Percentiles rank a stretch among this genome's conserved stretches.
These are phyloP conservation scores for Chelmon rostratus DNA, from an alignment of 2,797 vertebrate genomes.

Conservation along the genomic window DNA sequence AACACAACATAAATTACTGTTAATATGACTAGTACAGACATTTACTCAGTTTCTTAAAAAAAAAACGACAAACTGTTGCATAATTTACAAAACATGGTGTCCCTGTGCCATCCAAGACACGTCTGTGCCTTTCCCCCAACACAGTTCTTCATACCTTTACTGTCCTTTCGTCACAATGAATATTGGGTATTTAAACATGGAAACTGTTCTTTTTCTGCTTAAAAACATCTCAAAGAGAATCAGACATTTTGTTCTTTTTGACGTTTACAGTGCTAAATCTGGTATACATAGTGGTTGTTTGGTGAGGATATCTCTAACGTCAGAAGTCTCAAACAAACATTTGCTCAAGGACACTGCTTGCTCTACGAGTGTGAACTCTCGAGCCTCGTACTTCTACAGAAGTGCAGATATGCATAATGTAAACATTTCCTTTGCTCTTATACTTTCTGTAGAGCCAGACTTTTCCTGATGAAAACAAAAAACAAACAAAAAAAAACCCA, in stretches of 20 bases:
- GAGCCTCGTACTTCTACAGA: conserved; percentile 86
- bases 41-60: conserved; percentile 95
- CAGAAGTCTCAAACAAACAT: conserved; percentile 89
- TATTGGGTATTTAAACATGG: conserved; percentile 76
- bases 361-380: conserved; percentile 77
- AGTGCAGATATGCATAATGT: conserved; percentile 97
- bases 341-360: conserved; percentile 79
- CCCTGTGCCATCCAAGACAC: conserved; percentile 92
- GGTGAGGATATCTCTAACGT: conserved; percentile 87
- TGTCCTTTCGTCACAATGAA: conserved; percentile 67
- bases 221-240: conserved; percentile 84
- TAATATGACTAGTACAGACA: conserved; percentile 99
- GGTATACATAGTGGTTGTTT: conserved; percentile 90
- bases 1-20: conserved; percentile 99
- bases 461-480: conserved; percentile 90
- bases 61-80: conserved; percentile 93
- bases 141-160: conserved; percentile 66
- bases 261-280: conserved; percentile 88
- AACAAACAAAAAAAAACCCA: conserved; percentile 79
- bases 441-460: conserved; percentile 88
- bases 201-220: conserved; percentile 61
- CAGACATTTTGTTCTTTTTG: conserved; percentile 86
- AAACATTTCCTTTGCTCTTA: conserved; percentile 91
- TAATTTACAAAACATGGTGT: conserved; percentile 99
- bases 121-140: conserved; percentile 78